These are phyloP conservation scores for Theretra japonica DNA, from an alignment of 2,888 invertebrate genomes.

Conservation along the genomic window DNA sequence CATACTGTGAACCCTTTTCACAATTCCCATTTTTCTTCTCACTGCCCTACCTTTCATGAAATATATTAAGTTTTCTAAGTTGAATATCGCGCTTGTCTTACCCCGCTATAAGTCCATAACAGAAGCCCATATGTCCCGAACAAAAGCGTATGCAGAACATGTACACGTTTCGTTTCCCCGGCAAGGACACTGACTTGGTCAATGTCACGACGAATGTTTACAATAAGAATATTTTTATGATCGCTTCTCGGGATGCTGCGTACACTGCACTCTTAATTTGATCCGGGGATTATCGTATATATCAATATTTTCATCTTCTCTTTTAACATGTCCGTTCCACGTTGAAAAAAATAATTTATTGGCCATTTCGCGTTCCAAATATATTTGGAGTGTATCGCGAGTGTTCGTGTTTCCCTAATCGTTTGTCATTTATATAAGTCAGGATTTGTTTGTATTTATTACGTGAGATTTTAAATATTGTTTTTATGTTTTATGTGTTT, in stretches of 20 bases:
- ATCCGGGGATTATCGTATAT: constrained; percentile 13
- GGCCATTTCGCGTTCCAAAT: background rate
- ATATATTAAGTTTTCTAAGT: too few species aligned
- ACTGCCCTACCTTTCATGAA: too few species aligned
- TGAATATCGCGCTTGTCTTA: background rate
- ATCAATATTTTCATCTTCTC: constrained; percentile 8
- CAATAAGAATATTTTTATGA: constrained; percentile 47
- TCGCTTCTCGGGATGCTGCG: constrained; percentile 40
- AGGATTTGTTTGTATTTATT: background rate
- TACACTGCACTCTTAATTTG: constrained; percentile 30
- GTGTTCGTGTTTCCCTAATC: constrained; percentile 11
- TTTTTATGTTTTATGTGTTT: background rate
- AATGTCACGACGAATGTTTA: constrained; percentile 65
- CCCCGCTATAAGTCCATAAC: constrained; percentile 19
- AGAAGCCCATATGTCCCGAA: constrained; percentile 28
- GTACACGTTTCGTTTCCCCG: constrained; percentile 46
- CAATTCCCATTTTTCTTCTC: too few species aligned
- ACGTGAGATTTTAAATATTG: background rate
- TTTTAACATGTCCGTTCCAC: background rate
- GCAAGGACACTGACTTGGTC: constrained; percentile 65
- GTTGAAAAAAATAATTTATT: constrained; percentile 7
- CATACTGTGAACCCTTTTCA: too few species aligned
- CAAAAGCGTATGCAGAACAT: constrained; percentile 45
- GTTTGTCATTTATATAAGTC: constrained; percentile 16
- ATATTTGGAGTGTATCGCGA: background rate